Base-by-base conservation (phyloP, 1,140 invertebrate species). In the Orussus abietinus region DNA sequence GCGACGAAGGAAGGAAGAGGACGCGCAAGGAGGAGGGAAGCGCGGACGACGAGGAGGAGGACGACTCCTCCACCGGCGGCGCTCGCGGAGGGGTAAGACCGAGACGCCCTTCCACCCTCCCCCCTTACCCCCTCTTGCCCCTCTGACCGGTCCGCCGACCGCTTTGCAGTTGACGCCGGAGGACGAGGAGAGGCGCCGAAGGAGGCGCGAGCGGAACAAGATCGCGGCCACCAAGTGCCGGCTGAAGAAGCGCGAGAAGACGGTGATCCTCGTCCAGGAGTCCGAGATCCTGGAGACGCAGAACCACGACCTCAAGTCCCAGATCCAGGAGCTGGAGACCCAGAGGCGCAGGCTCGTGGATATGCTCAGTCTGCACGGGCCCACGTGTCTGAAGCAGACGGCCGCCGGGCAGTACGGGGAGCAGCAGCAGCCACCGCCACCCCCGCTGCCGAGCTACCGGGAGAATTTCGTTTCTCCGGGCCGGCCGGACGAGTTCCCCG, bases 181-280 rank as follows among this genome's bases (percentile, higher is more conserved):
- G 75, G 92, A 95, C 54, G 90, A 94, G 73, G 90, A 93, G 55
- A 77, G 88, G 17, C 77, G 90, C 37, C 73, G 86, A 31, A 75
- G 89, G 37, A 77, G 90, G 54, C 79, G 92, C 47, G 91, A 95
- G 69, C 78, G 92, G 36, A 96, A 96, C 69, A 95, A 96, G 78
- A 86, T 96, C 29, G 93, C 93, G 11, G 93, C 93, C 7, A 96
- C 92, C 12, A 96, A 96, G 68, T 96, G 93, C 66, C 80, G 92
- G 37, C 80, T 92, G 76, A 96, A 94, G 77, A 96, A 96, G 66
- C 84, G 92, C 13, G 90, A 94, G 61, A 82, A 85, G 46, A 93
- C 90, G 1, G 82, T 85, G 33, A 88, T 89, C 47, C 73, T 96
- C 42, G 86, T 93, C 42, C 81, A 86, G 55, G 90, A 94, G 72